These are phyloP conservation scores for Rhamnusium bicolor DNA, from an alignment of 2,888 invertebrate genomes.

Conservation along the genomic window DNA sequence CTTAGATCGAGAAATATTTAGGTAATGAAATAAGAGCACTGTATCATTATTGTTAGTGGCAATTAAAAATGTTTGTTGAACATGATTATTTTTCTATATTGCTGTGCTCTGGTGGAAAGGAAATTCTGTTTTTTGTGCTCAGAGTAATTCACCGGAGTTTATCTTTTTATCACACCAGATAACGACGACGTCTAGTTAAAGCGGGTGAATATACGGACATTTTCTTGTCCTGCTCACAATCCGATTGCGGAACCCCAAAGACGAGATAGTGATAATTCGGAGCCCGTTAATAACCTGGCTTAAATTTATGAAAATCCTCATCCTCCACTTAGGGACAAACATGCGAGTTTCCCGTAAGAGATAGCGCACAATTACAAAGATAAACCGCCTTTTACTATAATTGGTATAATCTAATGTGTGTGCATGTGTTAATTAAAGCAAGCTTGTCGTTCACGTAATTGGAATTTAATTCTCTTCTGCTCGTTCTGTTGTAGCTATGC, in stretches of 20 bases:
- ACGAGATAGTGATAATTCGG: conserved; percentile 39
- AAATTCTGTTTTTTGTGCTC: neutral
- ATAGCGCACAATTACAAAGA: conserved; percentile 54
- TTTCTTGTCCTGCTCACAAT: conserved; percentile 11
- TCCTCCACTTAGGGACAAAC: conserved; percentile 8
- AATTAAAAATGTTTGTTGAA: neutral
- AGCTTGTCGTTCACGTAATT: conserved; percentile 56
- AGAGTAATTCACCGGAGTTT: conserved; percentile 1
- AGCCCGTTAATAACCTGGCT: conserved; percentile 44
- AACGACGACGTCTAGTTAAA: conserved; percentile 1
- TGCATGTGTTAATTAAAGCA: conserved; percentile 60
- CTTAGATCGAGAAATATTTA: no score
- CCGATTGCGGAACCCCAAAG: conserved; percentile 32
- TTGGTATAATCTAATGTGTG: conserved; percentile 58
- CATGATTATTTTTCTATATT: neutral
- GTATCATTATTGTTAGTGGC: neutral
- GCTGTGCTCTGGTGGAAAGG: neutral
- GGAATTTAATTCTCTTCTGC: conserved; percentile 55
- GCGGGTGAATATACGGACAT: neutral
- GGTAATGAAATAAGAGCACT: no score
- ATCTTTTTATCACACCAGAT: conserved; percentile 5
- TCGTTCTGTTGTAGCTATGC: neutral
- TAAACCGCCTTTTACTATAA: conserved; percentile 56
- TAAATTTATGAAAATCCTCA: conserved; percentile 44
- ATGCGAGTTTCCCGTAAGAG: conserved; percentile 42